Conservation (phyloP, 2,797 vertebrate genomes). For the Ptychobarbus kaznakovi region DNA sequence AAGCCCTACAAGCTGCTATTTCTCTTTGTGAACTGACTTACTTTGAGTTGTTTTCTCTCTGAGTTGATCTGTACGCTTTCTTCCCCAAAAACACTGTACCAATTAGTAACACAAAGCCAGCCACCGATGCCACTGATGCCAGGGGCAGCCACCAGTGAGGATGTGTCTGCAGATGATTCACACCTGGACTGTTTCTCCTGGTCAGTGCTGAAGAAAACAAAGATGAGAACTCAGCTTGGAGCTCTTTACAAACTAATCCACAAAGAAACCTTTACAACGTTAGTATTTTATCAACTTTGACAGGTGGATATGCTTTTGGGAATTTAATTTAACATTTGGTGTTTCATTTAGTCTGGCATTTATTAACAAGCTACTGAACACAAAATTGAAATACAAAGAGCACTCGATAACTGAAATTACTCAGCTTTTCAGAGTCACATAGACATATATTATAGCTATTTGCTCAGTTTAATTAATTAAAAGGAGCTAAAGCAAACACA, state of each 20-base stretch:
- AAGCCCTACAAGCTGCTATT: neutral
- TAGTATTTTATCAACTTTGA: neutral
- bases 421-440: neutral
- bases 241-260: neutral
- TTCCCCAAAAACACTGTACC: neutral
- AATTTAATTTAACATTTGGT: too few species aligned
- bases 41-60: neutral
- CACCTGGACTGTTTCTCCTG: conserved; percentile 15
- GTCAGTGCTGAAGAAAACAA: conserved; percentile 11
- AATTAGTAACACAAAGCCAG: conserved; percentile 13
- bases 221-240: neutral
- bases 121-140: neutral
- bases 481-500: too few species aligned
- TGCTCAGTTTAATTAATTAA: too few species aligned
- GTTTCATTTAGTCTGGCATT: neutral
- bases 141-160: neutral
- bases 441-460: neutral
- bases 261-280: neutral
- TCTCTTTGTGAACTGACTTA: conserved; percentile 6
- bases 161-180: neutral
- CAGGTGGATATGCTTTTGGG: neutral
- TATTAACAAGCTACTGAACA: neutral
- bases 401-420: neutral
- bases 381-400: too few species aligned
- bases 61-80: neutral